Evolutionary conservation across 2,888 invertebrate species (phyloP).

Genomic region (Torymus texanus): DNA sequence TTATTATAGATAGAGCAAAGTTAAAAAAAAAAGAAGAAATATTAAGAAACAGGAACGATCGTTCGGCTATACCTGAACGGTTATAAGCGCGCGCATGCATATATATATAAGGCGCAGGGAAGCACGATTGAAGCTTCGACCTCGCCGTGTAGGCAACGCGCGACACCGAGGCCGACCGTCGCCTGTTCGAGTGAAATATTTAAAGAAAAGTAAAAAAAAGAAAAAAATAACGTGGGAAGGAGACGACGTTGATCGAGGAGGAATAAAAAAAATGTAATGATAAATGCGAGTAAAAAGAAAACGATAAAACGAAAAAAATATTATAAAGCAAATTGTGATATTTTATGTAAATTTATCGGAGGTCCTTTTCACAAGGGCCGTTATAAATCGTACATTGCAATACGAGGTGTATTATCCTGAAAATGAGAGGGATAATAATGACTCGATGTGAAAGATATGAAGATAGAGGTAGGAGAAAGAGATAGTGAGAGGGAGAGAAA

Average conservation of each 20-base stretch:
- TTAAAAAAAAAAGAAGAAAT: slow-evolving; percentile 41
- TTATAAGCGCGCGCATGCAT: too few species aligned
- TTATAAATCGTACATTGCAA: slow-evolving; percentile 36
- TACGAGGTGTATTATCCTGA: slow-evolving; percentile 34
- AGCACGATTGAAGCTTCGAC: too few species aligned
- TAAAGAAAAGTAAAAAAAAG: too few species aligned
- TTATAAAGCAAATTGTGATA: slow-evolving; percentile 66
- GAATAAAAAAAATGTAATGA: slow-evolving; percentile 26
- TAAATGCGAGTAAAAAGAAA: slow-evolving; percentile 40
- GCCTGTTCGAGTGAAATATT: too few species aligned
- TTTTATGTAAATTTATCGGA: slow-evolving; percentile 64
- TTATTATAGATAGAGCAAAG: slow-evolving; percentile 54
- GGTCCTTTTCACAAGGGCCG: slow-evolving; percentile 58
- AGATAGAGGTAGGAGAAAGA: slow-evolving; percentile 5
- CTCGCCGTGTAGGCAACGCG: too few species aligned
- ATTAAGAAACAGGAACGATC: neutral
- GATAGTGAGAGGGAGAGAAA: too few species aligned
- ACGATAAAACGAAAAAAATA: slow-evolving; percentile 50
- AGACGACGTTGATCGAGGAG: too few species aligned
- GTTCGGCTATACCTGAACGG: neutral
- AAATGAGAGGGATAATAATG: too few species aligned
- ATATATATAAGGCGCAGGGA: too few species aligned
- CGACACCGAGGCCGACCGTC: too few species aligned
- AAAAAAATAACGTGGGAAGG: too few species aligned
- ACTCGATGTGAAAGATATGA: slow-evolving; percentile 3